These are phyloP conservation scores for Brachionus paranguensis DNA, from an alignment of 1,140 invertebrate species.

Conservation along the genomic window DNA sequence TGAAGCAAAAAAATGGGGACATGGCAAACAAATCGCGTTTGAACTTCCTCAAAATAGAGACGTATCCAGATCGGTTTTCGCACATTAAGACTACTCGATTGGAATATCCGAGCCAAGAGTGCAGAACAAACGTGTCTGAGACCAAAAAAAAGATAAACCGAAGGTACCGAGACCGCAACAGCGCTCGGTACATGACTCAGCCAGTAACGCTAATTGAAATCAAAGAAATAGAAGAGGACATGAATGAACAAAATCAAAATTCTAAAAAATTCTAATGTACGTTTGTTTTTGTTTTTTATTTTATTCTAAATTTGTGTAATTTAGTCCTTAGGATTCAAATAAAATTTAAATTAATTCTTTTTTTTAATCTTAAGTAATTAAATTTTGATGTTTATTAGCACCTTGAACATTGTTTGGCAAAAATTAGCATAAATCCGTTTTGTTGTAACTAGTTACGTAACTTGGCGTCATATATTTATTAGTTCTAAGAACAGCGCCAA, in stretches of 20 bases:
- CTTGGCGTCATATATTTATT: background rate
- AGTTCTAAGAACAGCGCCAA: background rate
- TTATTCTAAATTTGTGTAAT: background rate
- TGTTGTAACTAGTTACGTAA: background rate
- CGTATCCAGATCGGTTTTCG: slow-evolving; percentile 9
- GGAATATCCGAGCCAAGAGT: background rate
- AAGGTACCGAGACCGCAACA: slow-evolving; percentile 8
- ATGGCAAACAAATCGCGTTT: background rate
- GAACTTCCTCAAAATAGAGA: slow-evolving; percentile 16
- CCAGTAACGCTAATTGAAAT: slow-evolving; percentile 9
- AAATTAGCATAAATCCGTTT: background rate
- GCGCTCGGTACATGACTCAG: slow-evolving; percentile 22
- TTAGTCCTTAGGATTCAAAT: background rate
- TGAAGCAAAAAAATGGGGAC: background rate
- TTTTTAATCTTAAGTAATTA: background rate
- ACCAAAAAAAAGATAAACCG: slow-evolving; percentile 16
- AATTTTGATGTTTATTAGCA: background rate
- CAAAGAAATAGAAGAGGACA: slow-evolving; percentile 17
- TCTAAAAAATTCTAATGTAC: background rate
- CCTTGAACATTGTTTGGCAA: background rate
- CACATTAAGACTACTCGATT: slow-evolving; percentile 9
- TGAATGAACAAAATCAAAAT: slow-evolving; percentile 8
- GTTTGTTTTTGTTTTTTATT: background rate
- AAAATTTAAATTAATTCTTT: background rate
- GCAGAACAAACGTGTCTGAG: background rate